These are phyloP conservation scores for Eumacrocentrus americanus DNA, from an alignment of 2,888 invertebrate species.

Conservation along the genomic window DNA sequence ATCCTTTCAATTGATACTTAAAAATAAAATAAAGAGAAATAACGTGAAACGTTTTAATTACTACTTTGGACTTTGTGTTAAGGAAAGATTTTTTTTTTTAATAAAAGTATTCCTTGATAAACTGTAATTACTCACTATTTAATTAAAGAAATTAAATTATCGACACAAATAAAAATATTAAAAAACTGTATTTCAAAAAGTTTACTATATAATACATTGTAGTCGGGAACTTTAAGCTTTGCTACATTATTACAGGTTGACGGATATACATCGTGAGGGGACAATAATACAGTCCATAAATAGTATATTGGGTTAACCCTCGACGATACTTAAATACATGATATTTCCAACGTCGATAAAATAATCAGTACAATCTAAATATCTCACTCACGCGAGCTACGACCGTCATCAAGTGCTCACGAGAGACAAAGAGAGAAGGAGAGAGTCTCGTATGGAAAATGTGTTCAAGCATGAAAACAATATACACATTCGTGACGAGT, in stretches of 20 bases:
- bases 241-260: background rate
- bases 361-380: background rate
- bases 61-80: background rate
- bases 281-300: background rate
- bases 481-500: background rate
- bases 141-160: background rate
- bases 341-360: background rate
- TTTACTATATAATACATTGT: background rate
- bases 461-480: too few species aligned
- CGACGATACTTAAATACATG: background rate
- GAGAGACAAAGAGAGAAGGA: too few species aligned
- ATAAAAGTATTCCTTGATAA: background rate
- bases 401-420: too few species aligned
- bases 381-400: background rate
- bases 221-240: background rate
- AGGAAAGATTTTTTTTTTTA: too few species aligned
- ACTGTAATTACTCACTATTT: too few species aligned
- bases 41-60: constrained; percentile 17
- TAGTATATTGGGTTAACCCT: background rate
- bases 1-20: constrained; percentile 8
- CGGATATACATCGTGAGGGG: background rate
- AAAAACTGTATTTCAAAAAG: too few species aligned
- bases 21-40: too few species aligned
- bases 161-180: too few species aligned
- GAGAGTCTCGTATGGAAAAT: background rate